These are phyloP conservation scores for Ursus arctos DNA, from an alignment of 2,113 vertebrate species.

Conservation along the genomic window DNA sequence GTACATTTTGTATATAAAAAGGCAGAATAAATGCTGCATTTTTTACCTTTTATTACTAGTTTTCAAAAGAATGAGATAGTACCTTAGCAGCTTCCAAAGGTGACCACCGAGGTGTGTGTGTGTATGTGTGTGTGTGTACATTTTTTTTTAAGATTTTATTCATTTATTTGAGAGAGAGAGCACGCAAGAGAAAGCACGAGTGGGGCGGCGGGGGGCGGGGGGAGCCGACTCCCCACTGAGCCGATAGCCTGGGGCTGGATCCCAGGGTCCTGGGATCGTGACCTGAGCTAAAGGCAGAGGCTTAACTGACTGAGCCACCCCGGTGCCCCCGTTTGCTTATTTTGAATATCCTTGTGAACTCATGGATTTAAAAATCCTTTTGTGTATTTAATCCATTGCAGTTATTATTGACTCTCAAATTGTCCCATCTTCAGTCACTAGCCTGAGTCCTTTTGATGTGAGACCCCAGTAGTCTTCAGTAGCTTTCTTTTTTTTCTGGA, in stretches of 20 bases:
- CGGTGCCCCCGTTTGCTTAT: not conserved
- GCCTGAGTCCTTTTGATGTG: not conserved
- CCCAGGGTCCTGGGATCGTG: not conserved
- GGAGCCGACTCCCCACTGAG: not conserved
- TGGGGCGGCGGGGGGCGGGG: not conserved
- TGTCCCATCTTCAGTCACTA: not conserved
- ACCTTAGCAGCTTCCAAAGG: not conserved
- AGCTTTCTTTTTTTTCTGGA: not conserved
- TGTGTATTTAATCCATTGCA: slow-evolving; percentile 10
- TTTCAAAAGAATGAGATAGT: slow-evolving; percentile 33
- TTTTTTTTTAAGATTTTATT: not conserved
- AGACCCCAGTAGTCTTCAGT: not conserved
- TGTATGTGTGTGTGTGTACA: not conserved
- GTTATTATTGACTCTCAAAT: not conserved
- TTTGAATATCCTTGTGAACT: slow-evolving; percentile 29
- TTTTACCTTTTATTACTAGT: not conserved
- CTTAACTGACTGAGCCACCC: not conserved
- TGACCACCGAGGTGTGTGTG: not conserved
- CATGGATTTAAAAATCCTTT: not conserved
- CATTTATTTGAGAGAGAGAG: not conserved
- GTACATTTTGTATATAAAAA: slow-evolving; percentile 10
- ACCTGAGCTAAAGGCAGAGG: not conserved
- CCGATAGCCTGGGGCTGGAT: not conserved
- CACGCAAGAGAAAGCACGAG: not conserved
- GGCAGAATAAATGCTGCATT: not conserved